Base-by-base conservation (phyloP, 2,113 vertebrate species). In the Apodemus speciosus region DNA sequence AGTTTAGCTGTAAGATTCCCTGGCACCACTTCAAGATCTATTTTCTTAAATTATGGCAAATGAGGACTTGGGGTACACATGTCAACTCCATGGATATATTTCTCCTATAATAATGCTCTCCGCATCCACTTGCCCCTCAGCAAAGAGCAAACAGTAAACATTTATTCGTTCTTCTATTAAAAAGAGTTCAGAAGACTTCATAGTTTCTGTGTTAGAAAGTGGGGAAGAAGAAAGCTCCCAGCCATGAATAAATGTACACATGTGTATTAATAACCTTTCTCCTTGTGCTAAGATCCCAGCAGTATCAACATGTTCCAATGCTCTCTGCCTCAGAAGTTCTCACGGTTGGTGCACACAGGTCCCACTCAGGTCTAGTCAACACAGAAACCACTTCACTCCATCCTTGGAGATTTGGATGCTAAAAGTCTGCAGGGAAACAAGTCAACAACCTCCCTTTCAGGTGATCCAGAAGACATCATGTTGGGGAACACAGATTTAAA, bases 11-110 rank as follows among this genome's bases (percentile, higher is more conserved):
- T 96, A 77, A 92, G 89, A 93, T 35, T 93, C 80, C 53, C 62
- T 94, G 94, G 90, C 86, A 95, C 77, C 32, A 27, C 79, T 69
- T 93, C 9, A 83, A 80, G 94, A 96, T 93, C 90, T 96, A 72
- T 90, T 97, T 96, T 92, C 95, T 95, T 96, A 97, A 96, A 96
- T 97, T 91, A 91, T 30, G 60, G 95, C 91, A 94, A 96, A 95
- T 79, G 84, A 92, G 94, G 84, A 87, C 80, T 89, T 68, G 86
- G 89, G 86, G 79, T 84, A 69, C 27, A 51, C 81, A 51, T 85
- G 87, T 93, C 86, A 94, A 58, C 84, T 49, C 92, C 53, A 40
- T 72, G 92, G 84, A 92, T 62, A 46, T 77, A 93, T 76, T 94
- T 95, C 85, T 96, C 84, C 91, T 69, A 7, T 85, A 92, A 91